phyloP scores from a whole-genome alignment of 2,888 invertebrate genomes.

The Tillus elongatus region DNA sequence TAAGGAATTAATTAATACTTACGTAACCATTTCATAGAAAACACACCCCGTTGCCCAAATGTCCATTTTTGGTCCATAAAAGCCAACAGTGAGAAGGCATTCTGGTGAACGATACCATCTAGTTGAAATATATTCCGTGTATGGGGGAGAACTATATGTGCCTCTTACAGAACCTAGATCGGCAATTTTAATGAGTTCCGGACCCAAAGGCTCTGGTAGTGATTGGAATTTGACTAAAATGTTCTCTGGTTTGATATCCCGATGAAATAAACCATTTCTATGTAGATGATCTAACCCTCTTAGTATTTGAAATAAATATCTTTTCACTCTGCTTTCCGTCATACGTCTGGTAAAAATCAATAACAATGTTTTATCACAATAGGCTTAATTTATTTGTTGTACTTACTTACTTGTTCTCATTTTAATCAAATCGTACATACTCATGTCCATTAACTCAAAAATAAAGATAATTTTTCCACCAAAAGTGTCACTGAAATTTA shows the following conservation, averaged over 20 bases:
- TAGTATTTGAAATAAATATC: slow-evolving; percentile 52
- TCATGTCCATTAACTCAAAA: slow-evolving; percentile 63
- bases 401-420: slow-evolving; percentile 40
- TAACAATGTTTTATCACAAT: slow-evolving; percentile 12
- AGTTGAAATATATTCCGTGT: slow-evolving; percentile 62
- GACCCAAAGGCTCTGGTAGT: neutral
- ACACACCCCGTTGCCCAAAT: slow-evolving; percentile 64
- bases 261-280: slow-evolving; percentile 53
- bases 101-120: slow-evolving; percentile 63
- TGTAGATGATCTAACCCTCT: slow-evolving; percentile 55
- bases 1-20: too few relatives aligned
- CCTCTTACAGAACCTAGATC: slow-evolving; percentile 56
- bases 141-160: slow-evolving; percentile 51
- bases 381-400: too few relatives aligned
- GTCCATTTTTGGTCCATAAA: slow-evolving; percentile 63
- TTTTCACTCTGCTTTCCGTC: slow-evolving; percentile 47
- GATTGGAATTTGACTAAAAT: slow-evolving; percentile 49
- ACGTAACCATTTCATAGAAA: slow-evolving; percentile 59
- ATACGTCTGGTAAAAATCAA: slow-evolving; percentile 36
- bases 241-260: slow-evolving; percentile 65
- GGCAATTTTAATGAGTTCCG: slow-evolving; percentile 49
- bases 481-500: slow-evolving; percentile 46
- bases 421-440: slow-evolving; percentile 55
- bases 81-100: slow-evolving; percentile 56
- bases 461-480: slow-evolving; percentile 52